These are phyloP conservation scores for Ploceus nigricollis DNA, from an alignment of 2,113 vertebrate genomes.

Conservation along the genomic window DNA sequence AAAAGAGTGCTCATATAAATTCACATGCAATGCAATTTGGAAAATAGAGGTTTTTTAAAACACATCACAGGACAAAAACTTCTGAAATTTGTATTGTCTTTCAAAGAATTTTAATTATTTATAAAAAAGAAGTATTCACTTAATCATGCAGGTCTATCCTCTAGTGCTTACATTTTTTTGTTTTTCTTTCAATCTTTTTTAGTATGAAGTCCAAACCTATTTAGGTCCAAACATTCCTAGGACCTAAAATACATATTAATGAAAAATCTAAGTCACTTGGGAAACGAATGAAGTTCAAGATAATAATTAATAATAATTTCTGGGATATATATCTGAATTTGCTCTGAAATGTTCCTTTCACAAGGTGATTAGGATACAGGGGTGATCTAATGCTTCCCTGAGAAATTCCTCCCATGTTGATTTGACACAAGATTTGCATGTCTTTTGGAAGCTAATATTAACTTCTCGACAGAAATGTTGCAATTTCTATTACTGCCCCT, in stretches of 20 bases:
- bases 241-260: not conserved
- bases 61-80: not conserved
- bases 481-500: not conserved
- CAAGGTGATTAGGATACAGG: not conserved
- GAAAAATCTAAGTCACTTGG: not conserved
- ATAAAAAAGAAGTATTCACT: not conserved
- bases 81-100: not conserved
- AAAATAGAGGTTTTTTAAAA: accelerated
- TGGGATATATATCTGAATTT: not conserved
- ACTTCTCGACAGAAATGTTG: not conserved
- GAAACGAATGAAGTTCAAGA: not conserved
- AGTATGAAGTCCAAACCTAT: not conserved
- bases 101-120: not conserved
- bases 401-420: not conserved
- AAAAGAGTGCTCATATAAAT: not conserved
- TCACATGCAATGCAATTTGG: not conserved
- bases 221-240: not conserved
- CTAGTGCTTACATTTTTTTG: accelerated
- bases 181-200: not conserved
- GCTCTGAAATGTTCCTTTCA: not conserved
- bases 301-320: not conserved
- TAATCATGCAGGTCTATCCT: not conserved
- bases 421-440: not conserved
- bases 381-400: not conserved
- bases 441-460: not conserved